These are phyloP conservation scores for Amyelois transitella DNA, from an alignment of 1,140 invertebrate species.

Conservation along the genomic window DNA sequence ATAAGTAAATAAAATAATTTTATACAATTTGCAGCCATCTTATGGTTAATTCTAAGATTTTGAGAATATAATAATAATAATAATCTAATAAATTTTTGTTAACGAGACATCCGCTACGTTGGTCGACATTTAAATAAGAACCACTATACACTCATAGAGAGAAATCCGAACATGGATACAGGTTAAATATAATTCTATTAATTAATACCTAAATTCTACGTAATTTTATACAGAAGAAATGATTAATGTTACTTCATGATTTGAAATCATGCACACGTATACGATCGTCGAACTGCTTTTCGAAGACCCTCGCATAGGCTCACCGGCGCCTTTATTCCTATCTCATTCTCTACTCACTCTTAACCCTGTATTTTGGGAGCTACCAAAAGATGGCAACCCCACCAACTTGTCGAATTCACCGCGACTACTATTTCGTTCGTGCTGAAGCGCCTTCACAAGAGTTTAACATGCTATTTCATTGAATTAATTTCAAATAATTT, in stretches of 20 bases:
- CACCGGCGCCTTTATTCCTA: constrained; percentile 29
- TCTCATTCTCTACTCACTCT: constrained; percentile 20
- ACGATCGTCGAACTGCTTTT: constrained; percentile 60
- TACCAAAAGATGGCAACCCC: background rate
- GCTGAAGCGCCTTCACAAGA: constrained; percentile 26
- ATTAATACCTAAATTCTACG: constrained; percentile 66
- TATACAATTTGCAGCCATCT: constrained; percentile 70
- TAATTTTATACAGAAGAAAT: constrained; percentile 65
- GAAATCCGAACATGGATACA: constrained; percentile 72
- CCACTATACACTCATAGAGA: constrained; percentile 72
- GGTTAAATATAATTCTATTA: constrained; percentile 71
- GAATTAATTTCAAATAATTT: background rate
- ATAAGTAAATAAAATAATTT: constrained; percentile 70
- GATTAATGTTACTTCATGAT: constrained; percentile 56
- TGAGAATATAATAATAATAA: constrained; percentile 68
- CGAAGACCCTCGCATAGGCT: constrained; percentile 47
- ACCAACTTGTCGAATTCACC: background rate
- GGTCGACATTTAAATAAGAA: constrained; percentile 72
- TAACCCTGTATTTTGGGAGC: constrained; percentile 42
- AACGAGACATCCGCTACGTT: constrained; percentile 70
- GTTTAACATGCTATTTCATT: constrained; percentile 27
- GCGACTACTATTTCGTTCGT: constrained; percentile 16
- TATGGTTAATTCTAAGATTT: constrained; percentile 67
- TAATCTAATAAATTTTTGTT: constrained; percentile 73
- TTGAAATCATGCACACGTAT: constrained; percentile 66